phyloP scores from a whole-genome alignment of 2,113 vertebrate genomes.

The Leiothrix lutea region DNA sequence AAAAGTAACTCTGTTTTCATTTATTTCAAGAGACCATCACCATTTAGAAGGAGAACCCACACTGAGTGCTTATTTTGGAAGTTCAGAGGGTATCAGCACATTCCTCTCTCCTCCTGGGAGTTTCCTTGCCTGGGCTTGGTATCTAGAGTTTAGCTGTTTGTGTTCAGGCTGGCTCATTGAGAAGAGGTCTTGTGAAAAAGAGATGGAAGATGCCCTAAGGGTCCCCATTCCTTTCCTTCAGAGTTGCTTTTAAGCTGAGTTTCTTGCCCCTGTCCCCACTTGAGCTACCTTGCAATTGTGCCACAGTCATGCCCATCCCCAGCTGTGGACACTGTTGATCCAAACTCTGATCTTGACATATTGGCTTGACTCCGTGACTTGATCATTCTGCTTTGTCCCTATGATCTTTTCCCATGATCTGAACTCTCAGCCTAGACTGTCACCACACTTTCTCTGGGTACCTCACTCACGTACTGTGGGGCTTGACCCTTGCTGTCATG shows the following conservation, averaged over 20 bases:
- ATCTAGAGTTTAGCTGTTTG: not conserved
- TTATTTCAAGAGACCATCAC: not conserved
- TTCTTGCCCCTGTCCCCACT: not conserved
- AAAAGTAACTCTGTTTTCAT: not conserved
- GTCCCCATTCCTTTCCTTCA: not conserved
- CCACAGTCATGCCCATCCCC: not conserved
- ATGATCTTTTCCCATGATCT: not conserved
- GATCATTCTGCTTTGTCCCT: not conserved
- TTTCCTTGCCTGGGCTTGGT: not conserved
- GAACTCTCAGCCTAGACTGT: not conserved
- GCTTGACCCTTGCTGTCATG: not conserved
- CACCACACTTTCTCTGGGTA: not conserved
- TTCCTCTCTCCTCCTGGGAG: not conserved
- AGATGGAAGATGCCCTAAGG: not conserved
- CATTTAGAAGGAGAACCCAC: not conserved
- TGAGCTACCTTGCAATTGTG: not conserved
- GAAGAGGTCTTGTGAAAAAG: not conserved
- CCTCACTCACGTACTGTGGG: not conserved
- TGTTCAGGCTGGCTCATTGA: not conserved
- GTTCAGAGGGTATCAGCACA: not conserved
- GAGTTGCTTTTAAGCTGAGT: not conserved
- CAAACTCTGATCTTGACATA: not conserved
- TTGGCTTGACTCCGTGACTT: not conserved
- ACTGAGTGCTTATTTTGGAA: not conserved
- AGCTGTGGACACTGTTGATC: not conserved